phyloP scores from a whole-genome alignment of 1,140 invertebrate genomes.

The Drosophila subobscura region DNA sequence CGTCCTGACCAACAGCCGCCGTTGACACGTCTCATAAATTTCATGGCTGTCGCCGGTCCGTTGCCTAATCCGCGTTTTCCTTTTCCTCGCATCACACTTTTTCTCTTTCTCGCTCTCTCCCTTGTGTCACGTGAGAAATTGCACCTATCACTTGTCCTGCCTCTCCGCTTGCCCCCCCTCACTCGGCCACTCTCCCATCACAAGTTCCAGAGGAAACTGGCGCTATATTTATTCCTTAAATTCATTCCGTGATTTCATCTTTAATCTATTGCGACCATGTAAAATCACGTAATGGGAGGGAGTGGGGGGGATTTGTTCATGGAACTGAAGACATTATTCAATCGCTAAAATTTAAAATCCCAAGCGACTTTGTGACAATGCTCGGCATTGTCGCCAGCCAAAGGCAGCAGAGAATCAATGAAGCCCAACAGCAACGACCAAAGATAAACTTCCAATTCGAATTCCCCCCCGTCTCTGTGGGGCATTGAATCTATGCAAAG shows the following conservation, averaged over 20 bases:
- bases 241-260: constrained; percentile 29
- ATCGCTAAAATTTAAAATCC: constrained; percentile 28
- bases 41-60: constrained; percentile 64
- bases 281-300: constrained; percentile 18
- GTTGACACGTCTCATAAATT: constrained; percentile 75
- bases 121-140: constrained; percentile 69
- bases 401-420: constrained; percentile 31
- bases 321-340: constrained; percentile 32
- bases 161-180: background rate
- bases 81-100: constrained; percentile 18
- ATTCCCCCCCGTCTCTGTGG: background rate
- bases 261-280: constrained; percentile 20
- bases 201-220: too few relatives aligned
- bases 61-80: constrained; percentile 60
- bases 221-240: constrained; percentile 4
- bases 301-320: background rate
- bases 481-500: constrained; percentile 21
- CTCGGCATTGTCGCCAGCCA: background rate
- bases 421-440: constrained; percentile 8
- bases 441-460: constrained; percentile 9
- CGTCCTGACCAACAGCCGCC: constrained; percentile 23
- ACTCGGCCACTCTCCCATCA: background rate
- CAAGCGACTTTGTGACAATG: constrained; percentile 30
- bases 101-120: constrained; percentile 16
- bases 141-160: constrained; percentile 62